phyloP scores from a whole-genome alignment of 2,888 invertebrate genomes.

The Ormyrus thymus region DNA sequence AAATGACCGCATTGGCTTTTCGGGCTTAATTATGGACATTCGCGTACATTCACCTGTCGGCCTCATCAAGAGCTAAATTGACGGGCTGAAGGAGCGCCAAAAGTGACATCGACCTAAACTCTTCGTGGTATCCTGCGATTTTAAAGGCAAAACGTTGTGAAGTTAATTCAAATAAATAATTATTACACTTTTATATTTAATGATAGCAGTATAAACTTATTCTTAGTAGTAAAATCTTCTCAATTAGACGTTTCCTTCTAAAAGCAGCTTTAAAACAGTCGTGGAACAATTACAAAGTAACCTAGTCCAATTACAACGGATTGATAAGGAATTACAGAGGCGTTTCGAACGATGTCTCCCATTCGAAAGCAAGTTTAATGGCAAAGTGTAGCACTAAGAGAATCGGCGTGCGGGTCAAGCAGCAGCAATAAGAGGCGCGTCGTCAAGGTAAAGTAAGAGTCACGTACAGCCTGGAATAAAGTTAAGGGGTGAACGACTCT shows the following conservation, averaged over 20 bases:
- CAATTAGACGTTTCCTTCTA: too few species aligned
- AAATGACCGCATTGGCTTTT: slow-evolving; percentile 13
- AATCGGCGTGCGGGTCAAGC: background rate
- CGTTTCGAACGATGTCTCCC: background rate
- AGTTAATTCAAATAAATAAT: too few species aligned
- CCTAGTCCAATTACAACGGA: too few species aligned
- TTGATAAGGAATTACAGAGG: background rate
- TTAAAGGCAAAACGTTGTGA: too few species aligned
- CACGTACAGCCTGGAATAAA: slow-evolving; percentile 23
- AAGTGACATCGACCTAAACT: slow-evolving; percentile 25
- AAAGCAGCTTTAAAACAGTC: background rate
- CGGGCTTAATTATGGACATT: slow-evolving; percentile 30
- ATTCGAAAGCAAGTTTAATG: too few species aligned
- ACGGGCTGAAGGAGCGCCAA: background rate
- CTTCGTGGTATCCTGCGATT: too few species aligned
- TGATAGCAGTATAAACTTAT: too few species aligned
- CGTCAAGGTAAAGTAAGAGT: slow-evolving; percentile 23
- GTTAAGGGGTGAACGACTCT: slow-evolving; percentile 27
- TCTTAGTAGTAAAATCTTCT: too few species aligned
- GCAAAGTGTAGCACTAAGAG: too few species aligned
- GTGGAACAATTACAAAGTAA: too few species aligned
- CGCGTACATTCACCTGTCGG: background rate
- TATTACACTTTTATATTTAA: too few species aligned
- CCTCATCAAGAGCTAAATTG: background rate
- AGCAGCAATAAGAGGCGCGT: too few species aligned